Percentiles rank a stretch among this genome's conserved stretches.
Evolutionary conservation across 2,888 invertebrate species (phyloP).

Genomic region (Plagodis pulveraria): DNA sequence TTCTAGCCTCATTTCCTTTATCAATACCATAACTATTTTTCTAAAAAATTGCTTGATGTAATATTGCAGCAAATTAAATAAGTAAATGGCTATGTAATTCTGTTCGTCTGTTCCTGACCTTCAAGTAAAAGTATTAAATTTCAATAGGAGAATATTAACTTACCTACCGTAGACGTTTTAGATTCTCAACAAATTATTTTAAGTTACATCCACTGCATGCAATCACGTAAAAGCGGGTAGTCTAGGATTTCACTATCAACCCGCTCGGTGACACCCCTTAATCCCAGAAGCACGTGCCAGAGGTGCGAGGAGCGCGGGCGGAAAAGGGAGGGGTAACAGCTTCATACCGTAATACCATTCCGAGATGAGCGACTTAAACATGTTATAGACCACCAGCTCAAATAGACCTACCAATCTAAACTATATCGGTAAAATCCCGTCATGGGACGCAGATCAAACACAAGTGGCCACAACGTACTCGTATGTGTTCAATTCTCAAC

Average conservation of each 20-base stretch:
- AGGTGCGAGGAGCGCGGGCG: conserved; percentile 52
- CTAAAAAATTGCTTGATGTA: too few species aligned
- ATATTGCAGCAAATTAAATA: too few species aligned
- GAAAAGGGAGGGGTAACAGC: conserved; percentile 50
- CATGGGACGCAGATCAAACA: conserved; percentile 49
- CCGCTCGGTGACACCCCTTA: conserved; percentile 67
- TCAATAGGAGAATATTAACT: conserved; percentile 3
- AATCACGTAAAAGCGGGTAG: conserved; percentile 33
- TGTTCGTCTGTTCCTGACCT: too few species aligned
- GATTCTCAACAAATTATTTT: conserved; percentile 32
- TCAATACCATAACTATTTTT: too few species aligned
- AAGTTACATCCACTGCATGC: conserved; percentile 34
- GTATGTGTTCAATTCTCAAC: conserved; percentile 66
- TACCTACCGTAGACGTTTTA: conserved; percentile 19
- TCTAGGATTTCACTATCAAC: conserved; percentile 36
- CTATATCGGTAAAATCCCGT: conserved; percentile 45
- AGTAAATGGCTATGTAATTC: too few species aligned
- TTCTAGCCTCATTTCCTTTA: too few species aligned
- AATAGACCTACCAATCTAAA: conserved; percentile 48
- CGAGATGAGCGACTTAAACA: conserved; percentile 83
- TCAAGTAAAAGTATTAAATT: conserved; percentile 18
- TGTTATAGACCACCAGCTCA: conserved; percentile 67
- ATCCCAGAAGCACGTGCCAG: conserved; percentile 61
- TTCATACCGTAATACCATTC: conserved; percentile 80
- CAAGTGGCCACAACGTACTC: conserved; percentile 47